Base-by-base conservation (phyloP, 1,140 invertebrate genomes). In the Solenopsis fugax region DNA sequence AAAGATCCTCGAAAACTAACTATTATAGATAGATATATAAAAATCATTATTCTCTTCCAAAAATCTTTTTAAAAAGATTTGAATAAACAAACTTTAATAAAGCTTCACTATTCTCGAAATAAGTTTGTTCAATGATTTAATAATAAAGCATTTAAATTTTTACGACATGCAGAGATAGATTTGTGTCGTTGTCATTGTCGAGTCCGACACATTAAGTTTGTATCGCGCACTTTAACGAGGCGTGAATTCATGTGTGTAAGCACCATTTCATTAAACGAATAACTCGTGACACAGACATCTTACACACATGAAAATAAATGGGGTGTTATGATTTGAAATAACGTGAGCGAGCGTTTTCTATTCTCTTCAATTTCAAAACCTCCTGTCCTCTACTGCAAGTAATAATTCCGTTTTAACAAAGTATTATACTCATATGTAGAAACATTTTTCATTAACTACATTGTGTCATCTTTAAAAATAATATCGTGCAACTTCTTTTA, bases 181-280 rank as follows among this genome's bases (percentile, higher is more conserved):
- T 50, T 73, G 56, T 2, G 18, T 48, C 2, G 24, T 13, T 37
- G 18, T 41, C 10, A 0, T 10, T 56, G 50, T 56, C 21, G 18
- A 48, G 48, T 82, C 60, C 52, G 12, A 60, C 29, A 75, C 80
- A 73, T 84, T 84, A 84, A 62, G 18, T 75, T 75, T 60, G n/a
- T 48, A 82, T 37, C 18, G 16, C n/a, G 29, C 16, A 37, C 2
- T 82, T 60, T 84, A 84, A 62, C 54, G 67, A 73, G 41, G 50
- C 37, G 12, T 58, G 37, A 82, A 45, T 73, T 58, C 52, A 72
- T 48, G 52, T n/a, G 18, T 37, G 7, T 24, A 75, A 84, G 18
- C 54, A 50, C 24, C 18, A 82, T 48, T 82, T 58, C 21, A 82
- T 71, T 82, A 73, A 75, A 21, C 29, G 24, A 73, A 75, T 75